Conservation (phyloP, 2,113 vertebrate species). For the Electrona antarctica region DNA sequence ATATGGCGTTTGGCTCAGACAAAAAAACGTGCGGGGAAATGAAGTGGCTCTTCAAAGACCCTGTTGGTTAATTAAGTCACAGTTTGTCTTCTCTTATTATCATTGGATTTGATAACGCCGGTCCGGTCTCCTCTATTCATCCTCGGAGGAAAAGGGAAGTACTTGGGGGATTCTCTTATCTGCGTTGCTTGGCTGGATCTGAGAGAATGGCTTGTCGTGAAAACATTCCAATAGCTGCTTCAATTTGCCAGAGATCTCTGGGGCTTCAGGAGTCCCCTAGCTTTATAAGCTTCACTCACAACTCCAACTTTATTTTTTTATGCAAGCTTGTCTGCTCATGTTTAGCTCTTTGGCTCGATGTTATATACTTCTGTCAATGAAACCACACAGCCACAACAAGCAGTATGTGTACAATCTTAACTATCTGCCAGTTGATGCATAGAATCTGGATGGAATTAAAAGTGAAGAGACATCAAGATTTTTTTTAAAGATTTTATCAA, state of each 20-base stretch:
- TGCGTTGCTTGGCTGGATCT: constrained; percentile 22
- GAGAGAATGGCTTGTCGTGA: constrained; percentile 31
- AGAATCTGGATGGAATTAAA: no score
- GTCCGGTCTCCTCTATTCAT: constrained; percentile 33
- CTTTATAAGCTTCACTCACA: background rate
- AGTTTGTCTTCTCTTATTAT: constrained; percentile 47
- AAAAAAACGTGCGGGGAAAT: constrained; percentile 32
- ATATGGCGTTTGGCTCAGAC: background rate
- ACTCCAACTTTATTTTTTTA: background rate
- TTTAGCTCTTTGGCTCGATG: no score
- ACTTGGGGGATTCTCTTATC: constrained; percentile 27
- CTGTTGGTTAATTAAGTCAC: constrained; percentile 49
- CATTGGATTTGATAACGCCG: constrained; percentile 38
- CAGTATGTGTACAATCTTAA: no score
- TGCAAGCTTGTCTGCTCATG: background rate
- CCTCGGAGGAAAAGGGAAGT: constrained; percentile 13
- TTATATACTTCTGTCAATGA: no score
- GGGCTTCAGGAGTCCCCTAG: background rate
- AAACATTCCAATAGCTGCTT: constrained; percentile 25
- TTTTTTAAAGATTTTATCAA: no score
- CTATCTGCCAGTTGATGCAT: no score
- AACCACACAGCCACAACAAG: no score
- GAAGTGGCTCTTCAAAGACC: constrained; percentile 34
- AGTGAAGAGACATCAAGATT: no score
- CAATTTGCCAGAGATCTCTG: constrained; percentile 1